phyloP scores from a whole-genome alignment of 2,113 vertebrate species.

The Suricata suricatta region DNA sequence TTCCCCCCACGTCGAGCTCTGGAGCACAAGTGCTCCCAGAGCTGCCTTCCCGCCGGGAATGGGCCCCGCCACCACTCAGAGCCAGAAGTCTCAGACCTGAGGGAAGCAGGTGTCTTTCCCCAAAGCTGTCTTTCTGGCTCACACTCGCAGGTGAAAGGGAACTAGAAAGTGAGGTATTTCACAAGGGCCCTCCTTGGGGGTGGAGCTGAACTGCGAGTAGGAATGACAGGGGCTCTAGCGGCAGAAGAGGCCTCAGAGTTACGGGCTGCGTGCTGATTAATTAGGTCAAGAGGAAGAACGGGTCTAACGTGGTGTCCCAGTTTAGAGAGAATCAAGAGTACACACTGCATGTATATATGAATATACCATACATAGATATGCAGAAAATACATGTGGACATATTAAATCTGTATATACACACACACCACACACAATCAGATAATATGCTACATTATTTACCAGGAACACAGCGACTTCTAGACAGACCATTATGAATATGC shows the following conservation, averaged over 20 bases:
- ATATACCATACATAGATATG: not conserved
- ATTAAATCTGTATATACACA: constrained; percentile 1
- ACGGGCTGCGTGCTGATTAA: not conserved
- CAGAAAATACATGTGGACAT: not conserved
- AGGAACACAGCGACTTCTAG: constrained; percentile 12
- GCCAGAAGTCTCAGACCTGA: not conserved
- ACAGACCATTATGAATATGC: not conserved
- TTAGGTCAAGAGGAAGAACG: not conserved
- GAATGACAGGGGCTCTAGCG: not conserved
- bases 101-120: not conserved
- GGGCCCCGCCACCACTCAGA: not conserved
- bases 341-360: not conserved
- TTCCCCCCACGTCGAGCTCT: not conserved
- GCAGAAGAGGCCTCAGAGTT: not conserved
- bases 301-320: not conserved
- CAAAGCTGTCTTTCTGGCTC: not conserved
- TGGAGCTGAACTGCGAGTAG: not conserved
- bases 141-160: not conserved
- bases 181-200: not conserved
- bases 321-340: constrained; percentile 43
- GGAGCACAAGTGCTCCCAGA: not conserved
- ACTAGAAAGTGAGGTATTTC: not conserved
- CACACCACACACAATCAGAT: constrained; percentile 19
- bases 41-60: not conserved
- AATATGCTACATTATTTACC: constrained; percentile 40